Base-by-base conservation (phyloP, 2,888 invertebrate species). In the Pollenia labialis region DNA sequence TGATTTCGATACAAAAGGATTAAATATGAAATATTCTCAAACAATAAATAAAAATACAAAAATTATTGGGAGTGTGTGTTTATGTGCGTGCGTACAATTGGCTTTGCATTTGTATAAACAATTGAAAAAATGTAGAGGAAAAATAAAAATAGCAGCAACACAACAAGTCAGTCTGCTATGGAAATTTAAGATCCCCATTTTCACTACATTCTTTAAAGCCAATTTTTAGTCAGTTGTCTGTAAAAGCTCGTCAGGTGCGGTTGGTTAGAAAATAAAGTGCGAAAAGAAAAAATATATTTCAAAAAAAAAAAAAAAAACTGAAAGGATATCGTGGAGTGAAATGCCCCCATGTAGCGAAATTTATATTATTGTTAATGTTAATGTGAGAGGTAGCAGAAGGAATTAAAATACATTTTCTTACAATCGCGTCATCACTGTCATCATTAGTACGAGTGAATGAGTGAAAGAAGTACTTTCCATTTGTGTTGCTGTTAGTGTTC, bases 191-290 rank as follows among this genome's bases (percentile, higher is more conserved):
- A 82, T 75, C 79, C 69, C 52, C 71, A 80, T 40, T 16, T 54
- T 60, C 9, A 18, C 32, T 46, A 16, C 10, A 50, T 50, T 42
- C 68, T 52, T 72, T 18, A 42, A 42, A 48, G 62, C 62, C 50
- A 74, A 76, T 42, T 72, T 80, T 75, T 18, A n/a, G 6, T 64
- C 62, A 87, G 86, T 87, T 83, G 76, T 72, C 76, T 58, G 23
- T n/a, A 76, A 83, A 87, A 76, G 56, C 76, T 83, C 75, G 23
- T 71, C 83, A 72, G 66, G 86, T 68, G 72, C 83, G 81, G 86
- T 87, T 81, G 76, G n/a, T 9, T 64, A 58, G 46, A 72, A 72
- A 9, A 32, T 40, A 12, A 11, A 23, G 16, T 40, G 32, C 32
- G 32, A 32, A 32, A 32, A 32, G 32, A 42, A 68, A 50, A 44